Base-by-base conservation (phyloP, 2,888 invertebrate species). In the Aphodius sticticus region DNA sequence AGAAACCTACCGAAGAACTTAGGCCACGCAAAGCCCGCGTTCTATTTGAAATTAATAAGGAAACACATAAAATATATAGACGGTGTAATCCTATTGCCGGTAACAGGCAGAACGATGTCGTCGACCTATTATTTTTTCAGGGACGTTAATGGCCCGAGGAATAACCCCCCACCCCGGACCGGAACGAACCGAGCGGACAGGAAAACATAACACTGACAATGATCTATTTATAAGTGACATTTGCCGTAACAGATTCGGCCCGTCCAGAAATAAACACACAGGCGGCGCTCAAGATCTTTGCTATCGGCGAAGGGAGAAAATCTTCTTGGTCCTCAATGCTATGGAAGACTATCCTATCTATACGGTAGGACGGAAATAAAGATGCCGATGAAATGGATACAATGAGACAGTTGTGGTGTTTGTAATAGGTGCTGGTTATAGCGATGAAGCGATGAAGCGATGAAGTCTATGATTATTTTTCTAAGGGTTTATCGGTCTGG, bases 201-300 rank as follows among this genome's bases (percentile, higher is more conserved):
- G 79, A 79, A 77, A 79, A 53, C 72, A 79, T 79, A 79, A 76
- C 79, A 78, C 70, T 81, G 77, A 81, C 80, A 81, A 78, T 79
- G 81, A 77, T 77, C 81, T 79, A 81, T 81, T 79, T 81, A 81
- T 81, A 81, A 38, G 70, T 81, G 79, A 79, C 81, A 79, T 81
- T 81, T 79, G 77, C 76, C 15, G 76, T 74, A 71, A 74, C 74
- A 74, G 37, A 74, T 74, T 74, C 74, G 74, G 35, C 26, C n/a
- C 36, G 74, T 74, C 37, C 37, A 35, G 74, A 53, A 53, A 53
- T 53, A 53, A 53, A 53, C 53, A 9, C 53, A 5, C 53, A 7
- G 12, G 53, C 53, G 53, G 9, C 53, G 53, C 53, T 26, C 26
- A 26, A 26, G 26, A 26, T 26, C 26, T 26, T 26, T 26, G 26